A percentile compares a stretch with the other conserved stretches of the same genome.
Evolutionary conservation across 1,140 invertebrate species (phyloP).

Genomic region (Cydia splendana): DNA sequence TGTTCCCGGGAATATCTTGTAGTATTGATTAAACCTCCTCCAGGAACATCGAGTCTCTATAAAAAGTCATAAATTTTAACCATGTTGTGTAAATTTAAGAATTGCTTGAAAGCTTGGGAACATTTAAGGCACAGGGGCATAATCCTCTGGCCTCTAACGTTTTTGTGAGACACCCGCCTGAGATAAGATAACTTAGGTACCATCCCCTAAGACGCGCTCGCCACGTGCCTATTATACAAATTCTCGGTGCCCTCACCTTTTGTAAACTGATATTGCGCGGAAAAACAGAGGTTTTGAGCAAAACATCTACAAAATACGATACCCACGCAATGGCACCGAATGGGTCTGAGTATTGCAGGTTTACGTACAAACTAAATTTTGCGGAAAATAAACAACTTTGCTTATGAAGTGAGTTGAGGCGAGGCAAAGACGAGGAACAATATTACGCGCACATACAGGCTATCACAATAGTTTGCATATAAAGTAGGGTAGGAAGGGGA

Average conservation of each 20-base stretch:
- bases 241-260: slow-evolving; percentile 1
- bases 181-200: background rate
- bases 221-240: background rate
- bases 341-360: background rate
- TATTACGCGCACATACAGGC: background rate
- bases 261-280: slow-evolving; percentile 12
- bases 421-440: background rate
- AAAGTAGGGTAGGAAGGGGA: background rate
- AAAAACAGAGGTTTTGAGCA: background rate
- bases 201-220: background rate
- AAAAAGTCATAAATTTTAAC: too few species aligned
- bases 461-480: slow-evolving; percentile 5
- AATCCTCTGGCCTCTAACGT: background rate
- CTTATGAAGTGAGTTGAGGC: background rate
- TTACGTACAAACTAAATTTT: background rate
- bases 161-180: background rate
- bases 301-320: background rate
- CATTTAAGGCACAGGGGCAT: too few species aligned
- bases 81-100: too few species aligned
- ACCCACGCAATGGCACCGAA: background rate
- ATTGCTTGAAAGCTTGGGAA: too few species aligned
- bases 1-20: too few species aligned
- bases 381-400: slow-evolving; percentile 10
- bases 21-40: too few species aligned
- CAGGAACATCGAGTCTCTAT: too few species aligned